phyloP scores from a whole-genome alignment of 2,113 vertebrate genomes.

The Rhea pennata region DNA sequence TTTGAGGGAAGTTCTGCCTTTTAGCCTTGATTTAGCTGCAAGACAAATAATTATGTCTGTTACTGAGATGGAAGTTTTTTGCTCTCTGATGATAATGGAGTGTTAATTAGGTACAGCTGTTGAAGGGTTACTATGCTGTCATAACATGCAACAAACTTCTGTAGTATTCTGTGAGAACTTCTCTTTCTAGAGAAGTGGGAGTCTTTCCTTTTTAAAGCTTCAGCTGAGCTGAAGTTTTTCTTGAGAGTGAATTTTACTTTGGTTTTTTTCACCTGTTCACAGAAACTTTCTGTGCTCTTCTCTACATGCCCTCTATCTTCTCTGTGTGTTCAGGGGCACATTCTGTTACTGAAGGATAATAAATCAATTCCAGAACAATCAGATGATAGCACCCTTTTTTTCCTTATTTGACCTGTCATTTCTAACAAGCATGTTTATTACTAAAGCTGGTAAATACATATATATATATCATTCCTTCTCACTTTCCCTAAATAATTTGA shows the following conservation, averaged over 20 bases:
- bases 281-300: background rate
- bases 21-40: background rate
- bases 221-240: background rate
- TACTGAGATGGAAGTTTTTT: background rate
- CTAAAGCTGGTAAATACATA: background rate
- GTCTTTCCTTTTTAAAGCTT: background rate
- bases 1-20: background rate
- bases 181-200: background rate
- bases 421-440: background rate
- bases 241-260: background rate
- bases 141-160: background rate
- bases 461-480: background rate
- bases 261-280: background rate
- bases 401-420: background rate
- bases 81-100: too few species aligned
- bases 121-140: background rate
- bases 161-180: background rate
- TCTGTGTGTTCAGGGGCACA: background rate
- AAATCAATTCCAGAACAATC: background rate
- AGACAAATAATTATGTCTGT: background rate
- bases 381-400: background rate
- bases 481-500: background rate
- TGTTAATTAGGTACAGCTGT: background rate
- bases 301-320: fast-evolving
- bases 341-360: background rate